Evolutionary conservation across 2,888 invertebrate genomes (phyloP), one percentile per base, ranked within the genome.

Genomic region (Temnothorax ravouxi): DNA sequence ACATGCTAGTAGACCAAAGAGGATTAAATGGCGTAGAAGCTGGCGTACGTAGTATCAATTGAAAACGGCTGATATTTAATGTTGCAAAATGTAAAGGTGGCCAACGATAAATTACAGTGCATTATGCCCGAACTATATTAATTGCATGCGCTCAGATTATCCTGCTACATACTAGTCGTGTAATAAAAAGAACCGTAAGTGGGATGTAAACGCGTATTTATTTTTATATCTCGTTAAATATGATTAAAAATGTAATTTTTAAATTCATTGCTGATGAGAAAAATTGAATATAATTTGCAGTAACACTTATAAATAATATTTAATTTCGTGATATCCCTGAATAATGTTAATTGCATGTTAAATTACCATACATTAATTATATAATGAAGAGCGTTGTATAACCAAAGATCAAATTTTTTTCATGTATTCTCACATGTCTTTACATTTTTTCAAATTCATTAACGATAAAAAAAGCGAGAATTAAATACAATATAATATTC

Each of bases 21-120:
- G 79, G 61, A 76, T 76, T 76, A 77, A 83, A 83, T 66, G 13
- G 47, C 50, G 47, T 50, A 71, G 79, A 71, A 71, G 47, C 71
- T 47, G 71, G 47, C 50, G 21, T 34, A 41, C 11, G 21, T 44
- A 38, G 21, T 47, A 71, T 21, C 79, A 50, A 59, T 38, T 61
- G 59, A 71, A 79, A 71, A 59, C 34, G 47, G 59, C 38, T 52
- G 67, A 80, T 71, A 80, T 71, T 71, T 80, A 71, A 80, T 80
- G 59, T 80, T 25, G 25, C 25, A 21, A 79, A 59, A 71, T 71
- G 34, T 79, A 71, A 59, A 25, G 18, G 18, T 38, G 25, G 13
- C 44, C 3, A 6, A 21, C 29, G 54, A 69, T 77, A 77, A 77
- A 77, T 77, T 77, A 67, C 25, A 67, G 15, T 34, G 34, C 34